Base-by-base conservation (phyloP, 2,797 vertebrate genomes). In the Poecilia wingei region DNA sequence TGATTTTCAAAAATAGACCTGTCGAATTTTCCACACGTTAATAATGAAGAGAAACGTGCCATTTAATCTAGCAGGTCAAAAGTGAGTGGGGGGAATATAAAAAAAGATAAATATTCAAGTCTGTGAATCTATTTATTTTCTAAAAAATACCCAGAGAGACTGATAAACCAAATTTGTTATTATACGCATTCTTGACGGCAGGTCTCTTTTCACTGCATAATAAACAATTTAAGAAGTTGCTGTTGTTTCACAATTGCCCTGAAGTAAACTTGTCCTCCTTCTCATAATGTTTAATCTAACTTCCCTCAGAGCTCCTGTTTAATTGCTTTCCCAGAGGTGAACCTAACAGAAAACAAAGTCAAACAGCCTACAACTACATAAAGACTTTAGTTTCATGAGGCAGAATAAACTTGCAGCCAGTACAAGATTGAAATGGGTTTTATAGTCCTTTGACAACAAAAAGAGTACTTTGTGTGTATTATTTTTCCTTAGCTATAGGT, bases 1-100 rank as follows among this genome's bases (percentile, higher is more conserved):
- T 85, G 83, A 84, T 81, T 82, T 88, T 85, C 79, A 91, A 85
- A 93, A 94, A 93, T 94, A 94, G 92, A 93, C 76, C 16, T 55
- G 83, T 92, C 90, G 88, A 90, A 91, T 87, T 85, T 92, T 89
- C 83, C 86, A 82, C 72, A 76, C 5, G 66, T 76, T 69, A 72
- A 84, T 55, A 79, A 79, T 14, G 79, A 68, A 72, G 49, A 2
- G 10, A 75, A 53, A 10, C 6, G 3, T 51, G 28, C 80, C 64
- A n/a, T 31, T 46, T 53, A 3, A 66, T 77, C 80, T 33, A 33
- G 68, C 78, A 46, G 78, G 81, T 81, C 79, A 79, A 25, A 25
- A 79, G 18, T 57, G 69, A 86, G 57, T n/a, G 71, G 51, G 51
- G 41, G 41, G 1, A 7, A 41, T 41, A 1, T 82, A 33, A 20